Percentiles rank a stretch among this genome's conserved stretches.
These are phyloP conservation scores for Oryzias curvinotus DNA, from an alignment of 2,113 vertebrate species.

Conservation along the genomic window DNA sequence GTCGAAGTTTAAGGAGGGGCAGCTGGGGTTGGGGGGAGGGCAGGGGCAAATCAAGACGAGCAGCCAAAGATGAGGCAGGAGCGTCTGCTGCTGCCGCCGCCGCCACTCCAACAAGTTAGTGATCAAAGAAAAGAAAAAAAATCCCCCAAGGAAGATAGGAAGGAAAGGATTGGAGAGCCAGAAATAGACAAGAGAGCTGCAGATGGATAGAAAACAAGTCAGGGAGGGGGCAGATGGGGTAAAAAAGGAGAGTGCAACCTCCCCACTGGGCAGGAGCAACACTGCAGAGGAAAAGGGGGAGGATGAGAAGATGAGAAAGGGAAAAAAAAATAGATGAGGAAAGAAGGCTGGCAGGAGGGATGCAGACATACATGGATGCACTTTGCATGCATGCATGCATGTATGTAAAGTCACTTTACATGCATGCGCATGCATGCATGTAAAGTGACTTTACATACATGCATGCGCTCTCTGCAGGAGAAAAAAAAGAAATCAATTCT, in stretches of 20 bases:
- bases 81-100: neutral
- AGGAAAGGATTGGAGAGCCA: conserved; percentile 38
- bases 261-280: conserved; percentile 45
- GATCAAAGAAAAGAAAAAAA: conserved; percentile 30
- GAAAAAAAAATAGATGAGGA: no score
- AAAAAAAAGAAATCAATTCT: conserved; percentile 67
- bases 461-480: neutral
- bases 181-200: conserved; percentile 49
- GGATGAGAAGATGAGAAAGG: conserved; percentile 26
- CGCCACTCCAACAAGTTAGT: conserved; percentile 40
- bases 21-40: conserved; percentile 21
- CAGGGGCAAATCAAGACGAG: conserved; percentile 30
- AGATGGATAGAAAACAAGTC: conserved; percentile 20
- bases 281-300: conserved; percentile 50
- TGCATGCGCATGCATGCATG: neutral
- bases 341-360: conserved; percentile 21
- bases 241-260: conserved; percentile 19
- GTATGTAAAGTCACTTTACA: conserved; percentile 9
- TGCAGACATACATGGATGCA: conserved; percentile 6
- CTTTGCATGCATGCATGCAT: neutral
- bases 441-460: conserved; percentile 15
- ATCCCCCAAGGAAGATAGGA: conserved; percentile 28
- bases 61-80: conserved; percentile 17
- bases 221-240: neutral
- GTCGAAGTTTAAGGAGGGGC: neutral